Conservation (phyloP, 2,888 invertebrate species). For the Eupsilia transversa region DNA sequence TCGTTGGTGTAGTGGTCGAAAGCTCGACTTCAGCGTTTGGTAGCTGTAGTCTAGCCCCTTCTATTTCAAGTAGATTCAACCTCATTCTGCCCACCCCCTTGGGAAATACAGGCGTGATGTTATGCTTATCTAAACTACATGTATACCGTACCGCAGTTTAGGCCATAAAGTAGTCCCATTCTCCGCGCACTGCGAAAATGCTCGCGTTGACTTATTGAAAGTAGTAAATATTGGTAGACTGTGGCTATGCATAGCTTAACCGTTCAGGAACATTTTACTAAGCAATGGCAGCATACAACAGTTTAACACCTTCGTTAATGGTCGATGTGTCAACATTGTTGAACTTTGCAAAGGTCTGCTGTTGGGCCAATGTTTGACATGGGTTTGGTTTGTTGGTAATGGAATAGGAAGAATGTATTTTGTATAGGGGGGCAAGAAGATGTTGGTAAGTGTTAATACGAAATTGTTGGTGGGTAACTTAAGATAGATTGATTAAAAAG, state of each 20-base stretch:
- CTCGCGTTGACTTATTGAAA: background rate
- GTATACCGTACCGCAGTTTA: background rate
- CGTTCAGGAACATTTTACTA: constrained; percentile 23
- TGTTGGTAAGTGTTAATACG: no score
- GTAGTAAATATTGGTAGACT: background rate
- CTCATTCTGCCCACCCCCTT: background rate
- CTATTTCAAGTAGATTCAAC: constrained; percentile 1
- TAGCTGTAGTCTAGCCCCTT: background rate
- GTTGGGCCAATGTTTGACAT: constrained; percentile 42
- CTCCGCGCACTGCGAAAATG: background rate
- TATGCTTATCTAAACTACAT: constrained; percentile 5
- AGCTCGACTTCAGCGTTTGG: background rate
- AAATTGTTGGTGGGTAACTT: background rate
- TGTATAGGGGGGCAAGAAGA: no score
- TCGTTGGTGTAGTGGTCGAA: no score
- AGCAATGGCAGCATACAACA: constrained; percentile 40
- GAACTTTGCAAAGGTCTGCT: constrained; percentile 36
- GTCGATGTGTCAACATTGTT: constrained; percentile 37
- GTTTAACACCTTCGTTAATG: constrained; percentile 41
- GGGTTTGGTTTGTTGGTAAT: constrained; percentile 35
- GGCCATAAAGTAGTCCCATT: background rate
- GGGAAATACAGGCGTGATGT: constrained; percentile 4
- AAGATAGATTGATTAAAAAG: background rate
- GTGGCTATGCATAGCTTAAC: background rate
- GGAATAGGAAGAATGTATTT: constrained; percentile 3